phyloP scores from a whole-genome alignment of 2,888 invertebrate species.

The Notodonta dromedarius region DNA sequence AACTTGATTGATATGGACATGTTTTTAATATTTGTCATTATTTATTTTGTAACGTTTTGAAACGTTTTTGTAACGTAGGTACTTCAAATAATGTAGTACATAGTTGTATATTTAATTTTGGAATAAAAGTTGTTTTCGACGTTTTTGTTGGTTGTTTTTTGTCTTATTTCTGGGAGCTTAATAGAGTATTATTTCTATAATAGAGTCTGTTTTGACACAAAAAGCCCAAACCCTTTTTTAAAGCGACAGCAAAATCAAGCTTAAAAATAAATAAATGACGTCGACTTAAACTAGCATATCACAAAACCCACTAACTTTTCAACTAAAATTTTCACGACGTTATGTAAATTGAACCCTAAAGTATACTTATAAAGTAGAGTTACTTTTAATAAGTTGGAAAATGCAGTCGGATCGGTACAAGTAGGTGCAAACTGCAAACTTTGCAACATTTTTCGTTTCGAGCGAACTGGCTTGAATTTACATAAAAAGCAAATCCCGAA shows the following conservation, averaged over 20 bases:
- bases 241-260: no score
- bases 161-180: no score
- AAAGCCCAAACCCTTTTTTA: no score
- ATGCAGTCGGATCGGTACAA: constrained; percentile 37
- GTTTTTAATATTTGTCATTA: no score
- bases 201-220: no score
- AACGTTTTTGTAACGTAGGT: no score
- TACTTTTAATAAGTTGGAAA: constrained; percentile 49
- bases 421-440: constrained; percentile 50
- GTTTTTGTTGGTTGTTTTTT: no score
- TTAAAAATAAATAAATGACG: background rate
- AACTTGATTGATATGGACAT: constrained; percentile 7
- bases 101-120: no score
- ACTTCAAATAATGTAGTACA: no score
- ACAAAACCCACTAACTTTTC: constrained; percentile 26
- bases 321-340: constrained; percentile 34
- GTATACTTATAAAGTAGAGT: constrained; percentile 42
- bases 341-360: constrained; percentile 44
- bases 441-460: constrained; percentile 51
- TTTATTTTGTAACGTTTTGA: no score
- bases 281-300: constrained; percentile 19
- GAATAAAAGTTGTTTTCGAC: no score
- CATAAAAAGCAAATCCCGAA: constrained; percentile 52
- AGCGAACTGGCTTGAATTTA: constrained; percentile 43
- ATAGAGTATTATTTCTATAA: no score